Base-by-base conservation (phyloP, 2,888 invertebrate species). In the Colletes collaris region DNA sequence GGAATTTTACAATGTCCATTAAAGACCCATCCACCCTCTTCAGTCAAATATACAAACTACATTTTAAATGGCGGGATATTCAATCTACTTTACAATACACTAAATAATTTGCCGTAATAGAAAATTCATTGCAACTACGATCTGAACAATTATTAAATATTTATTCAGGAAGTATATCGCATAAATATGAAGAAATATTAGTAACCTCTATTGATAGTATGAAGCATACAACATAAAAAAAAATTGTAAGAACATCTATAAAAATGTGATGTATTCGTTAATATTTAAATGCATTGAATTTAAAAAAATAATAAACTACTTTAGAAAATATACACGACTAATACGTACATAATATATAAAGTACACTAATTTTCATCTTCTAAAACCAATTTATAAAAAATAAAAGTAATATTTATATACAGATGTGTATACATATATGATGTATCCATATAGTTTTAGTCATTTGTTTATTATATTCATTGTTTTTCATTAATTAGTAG, bases 21-120 rank as follows among this genome's bases (percentile, higher is more conserved):
- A 79, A 79, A 60, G 46, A 59, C 62, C 62, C 52, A 62, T 50
- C 8, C 65, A 81, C 79, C 81, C 65, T 56, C 81, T 80, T 62
- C n/a, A 60, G 76, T 63, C 37, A 16, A 35, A 80, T 27, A 19
- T 44, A 19, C 40, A 16, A 80, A 81, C 81, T 80, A 80, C 19
- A 56, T 44, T 63, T 76, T 50, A 65, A 68, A 76, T 72, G 76
- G 81, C 81, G 81, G 76, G 67, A 16, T 40, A 62, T 76, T 72
- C 65, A n/a, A 79, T 27, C 49, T 5, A 66, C 11, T 64, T 46
- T 40, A 35, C 19, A 46, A 66, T 46, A 37, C 53, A 2, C n/a
- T 7, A 44, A 35, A 58, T 8, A 44, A n/a, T 16, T 37, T 37
- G 46, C 7, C n/a, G 2, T 46, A 46, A 46, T 46, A 8, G 8